These are phyloP conservation scores for Gymnodraco acuticeps DNA, from an alignment of 2,797 vertebrate genomes.

Conservation along the genomic window DNA sequence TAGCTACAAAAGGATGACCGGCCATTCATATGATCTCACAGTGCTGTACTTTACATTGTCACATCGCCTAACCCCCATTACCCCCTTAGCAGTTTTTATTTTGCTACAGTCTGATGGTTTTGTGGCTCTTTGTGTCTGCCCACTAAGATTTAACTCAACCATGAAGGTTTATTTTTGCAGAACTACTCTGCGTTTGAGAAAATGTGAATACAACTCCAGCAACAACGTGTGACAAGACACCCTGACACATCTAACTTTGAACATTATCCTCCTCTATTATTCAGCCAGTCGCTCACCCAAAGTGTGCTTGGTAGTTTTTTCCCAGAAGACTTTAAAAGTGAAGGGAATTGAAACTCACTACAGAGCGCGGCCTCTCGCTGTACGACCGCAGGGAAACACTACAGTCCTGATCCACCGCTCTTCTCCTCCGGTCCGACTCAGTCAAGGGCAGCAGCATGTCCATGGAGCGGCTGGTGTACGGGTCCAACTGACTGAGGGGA, in stretches of 20 bases:
- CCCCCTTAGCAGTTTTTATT: neutral
- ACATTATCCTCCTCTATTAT: constrained; percentile 12
- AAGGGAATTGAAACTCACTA: constrained; percentile 81
- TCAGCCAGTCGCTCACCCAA: constrained; percentile 14
- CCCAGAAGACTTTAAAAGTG: constrained; percentile 9
- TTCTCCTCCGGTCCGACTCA: constrained; percentile 86
- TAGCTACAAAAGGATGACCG: neutral
- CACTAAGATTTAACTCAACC: constrained; percentile 1
- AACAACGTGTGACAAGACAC: constrained; percentile 10
- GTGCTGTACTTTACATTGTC: neutral
- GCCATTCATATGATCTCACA: neutral
- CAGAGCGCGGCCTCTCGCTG: constrained; percentile 88
- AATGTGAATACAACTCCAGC: constrained; percentile 5
- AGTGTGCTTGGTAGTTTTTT: neutral
- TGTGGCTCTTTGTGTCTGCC: neutral
- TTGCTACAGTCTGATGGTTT: neutral
- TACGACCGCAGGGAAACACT: constrained; percentile 83
- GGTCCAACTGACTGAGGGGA: constrained; percentile 91
- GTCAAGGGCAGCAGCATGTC: constrained; percentile 90
- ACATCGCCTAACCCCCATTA: neutral
- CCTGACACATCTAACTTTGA: constrained; percentile 11
- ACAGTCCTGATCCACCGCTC: constrained; percentile 86
- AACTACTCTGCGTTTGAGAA: neutral
- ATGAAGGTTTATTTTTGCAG: constrained; percentile 1
- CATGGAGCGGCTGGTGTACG: constrained; percentile 90